Evolutionary conservation across 2,797 vertebrate genomes (phyloP), one percentile per base, ranked within the genome.

Genomic region (Tapirus indicus): DNA sequence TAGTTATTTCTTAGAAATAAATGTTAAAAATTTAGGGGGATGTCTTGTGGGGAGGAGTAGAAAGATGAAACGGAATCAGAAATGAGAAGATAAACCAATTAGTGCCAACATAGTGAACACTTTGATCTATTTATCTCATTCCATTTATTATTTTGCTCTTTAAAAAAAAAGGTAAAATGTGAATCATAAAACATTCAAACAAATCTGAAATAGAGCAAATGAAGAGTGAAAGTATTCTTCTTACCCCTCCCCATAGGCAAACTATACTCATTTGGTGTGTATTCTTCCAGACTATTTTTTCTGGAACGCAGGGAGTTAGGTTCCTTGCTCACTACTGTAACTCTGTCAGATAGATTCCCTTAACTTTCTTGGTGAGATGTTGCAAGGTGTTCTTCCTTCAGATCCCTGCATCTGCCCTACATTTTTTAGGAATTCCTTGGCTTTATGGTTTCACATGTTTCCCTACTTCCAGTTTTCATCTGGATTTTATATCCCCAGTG

Each of bases 1-100:
- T 85, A 62, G 35, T 90, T 89, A 78, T 66, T 86, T 78, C 18
- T 83, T 90, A 77, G 88, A 90, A 86, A 60, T 69, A 21, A 75
- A 66, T 94, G 27, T 69, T 87, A 49, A 66, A 86, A 62, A 49
- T 69, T 62, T 29, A 12, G 47, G 75, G 25, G 54, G 17, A 2
- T 88, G 41, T 83, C 41, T 29, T 87, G 23, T 49, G n/a, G 11
- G n/a, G 35, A 56, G 17, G 66, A 44, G 74, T 14, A 69, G 87
- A 41, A 80, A 49, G 47, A 32, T 71, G 47, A 78, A 95, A 52
- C 13, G 23, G 41, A 41, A 80, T 54, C 47, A 78, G 38, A 79
- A 94, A 60, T 86, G 17, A 62, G 27, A 60, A 62, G 29, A 52
- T 41, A 69, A 92, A 27, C 13, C 62, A 54, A 0, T 88, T 74